Base-by-base conservation (phyloP, 2,888 invertebrate species). In the Ferrisia virgata region DNA sequence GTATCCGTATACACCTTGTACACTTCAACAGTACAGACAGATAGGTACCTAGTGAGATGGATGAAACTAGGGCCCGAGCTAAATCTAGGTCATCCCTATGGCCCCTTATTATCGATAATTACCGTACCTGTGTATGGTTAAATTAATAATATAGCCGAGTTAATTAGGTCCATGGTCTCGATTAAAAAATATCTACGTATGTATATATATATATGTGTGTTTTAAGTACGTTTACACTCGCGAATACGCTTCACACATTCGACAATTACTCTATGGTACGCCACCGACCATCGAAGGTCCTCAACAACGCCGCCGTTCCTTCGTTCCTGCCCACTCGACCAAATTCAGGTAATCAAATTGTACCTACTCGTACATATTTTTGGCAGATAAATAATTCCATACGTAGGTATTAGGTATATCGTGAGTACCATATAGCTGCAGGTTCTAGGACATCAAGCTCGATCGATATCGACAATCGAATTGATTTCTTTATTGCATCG, bases 161-260 rank as follows among this genome's bases (percentile, higher is more conserved):
- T 64, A 64, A 64, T 64, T 64, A 64, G 64, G 64, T 64, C 64
- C 64, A 64, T 64, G 64, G 64, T 64, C 64, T 64, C 64, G 64
- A 28, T 64, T 28, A 25, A 64, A 64, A 25, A n/a, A 53, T n/a
- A n/a, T n/a, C 9, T 6, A 58, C 2, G 18, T 18, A 53, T 18
- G 2, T 22, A 53, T 18, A 9, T 22, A 22, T 53, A 53, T 2
- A 18, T 18, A 53, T 8, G 39, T 39, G 11, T 11, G 39, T 11
- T 39, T 39, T 39, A 39, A 5, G 39, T 39, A 8, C 39, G 25
- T 43, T n/a, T n/a, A 15, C 2, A 43, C 22, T 22, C 53, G 53
- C 5, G 47, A 18, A 8, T 36, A 15, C 11, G 28, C 15, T 15
- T 11, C 22, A 64, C 28, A 15, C 25, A 64, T 64, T 64, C 64